Base-by-base conservation (phyloP, 2,113 vertebrate species). In the Anoura caudifer region DNA sequence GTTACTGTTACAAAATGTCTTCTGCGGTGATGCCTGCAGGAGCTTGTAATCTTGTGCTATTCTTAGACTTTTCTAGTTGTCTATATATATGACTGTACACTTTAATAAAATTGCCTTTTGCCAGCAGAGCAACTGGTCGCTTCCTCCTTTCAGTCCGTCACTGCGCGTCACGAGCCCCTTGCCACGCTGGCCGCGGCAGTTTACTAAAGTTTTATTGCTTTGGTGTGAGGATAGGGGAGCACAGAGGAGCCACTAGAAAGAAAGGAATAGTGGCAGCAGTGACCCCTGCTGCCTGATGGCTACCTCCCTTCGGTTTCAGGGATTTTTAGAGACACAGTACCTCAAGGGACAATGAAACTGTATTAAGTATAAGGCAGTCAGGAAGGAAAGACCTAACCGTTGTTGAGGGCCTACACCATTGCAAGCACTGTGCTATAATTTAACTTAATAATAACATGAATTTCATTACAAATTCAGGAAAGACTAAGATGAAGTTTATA, bases 151-250 rank as follows among this genome's bases (percentile, higher is more conserved):
- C n/a, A n/a, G n/a, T n/a, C n/a, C n/a, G n/a, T n/a, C n/a, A n/a
- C n/a, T n/a, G n/a, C n/a, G n/a, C n/a, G n/a, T n/a, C n/a, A n/a
- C n/a, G n/a, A n/a, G n/a, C n/a, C n/a, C n/a, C n/a, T n/a, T n/a
- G n/a, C n/a, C n/a, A n/a, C n/a, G n/a, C n/a, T n/a, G n/a, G n/a
- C n/a, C n/a, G n/a, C n/a, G n/a, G n/a, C n/a, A n/a, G 56, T 59
- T 94, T 95, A 83, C 86, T 86, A 52, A 95, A 80, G 70, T 54
- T 86, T 90, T 73, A 82, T 61, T 70, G 33, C 82, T 97, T 90
- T 96, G 88, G 72, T 80, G 52, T 92, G 75, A 79, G 73, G 50
- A 56, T 47, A 43, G 19, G 10, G 20, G 15, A 45, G 2, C 72
- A 54, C n/a, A 33, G 36, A 31, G 61, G 47, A 36, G 7, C 0